Percentiles rank a stretch among this genome's conserved stretches.
Conservation (phyloP, 2,888 invertebrate genomes). For the Linnaemya vulpina region DNA sequence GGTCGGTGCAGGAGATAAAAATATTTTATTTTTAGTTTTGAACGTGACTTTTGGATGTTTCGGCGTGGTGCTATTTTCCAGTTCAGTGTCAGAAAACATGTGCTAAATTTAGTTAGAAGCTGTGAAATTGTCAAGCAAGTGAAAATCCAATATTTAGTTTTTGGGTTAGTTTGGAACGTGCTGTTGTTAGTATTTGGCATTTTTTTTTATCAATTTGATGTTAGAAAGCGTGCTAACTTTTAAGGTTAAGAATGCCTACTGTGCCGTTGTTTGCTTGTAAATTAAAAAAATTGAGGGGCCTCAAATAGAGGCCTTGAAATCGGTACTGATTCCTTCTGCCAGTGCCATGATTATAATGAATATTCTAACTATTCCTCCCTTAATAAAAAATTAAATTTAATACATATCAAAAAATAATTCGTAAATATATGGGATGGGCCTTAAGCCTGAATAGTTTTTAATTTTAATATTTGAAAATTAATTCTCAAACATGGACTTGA, state of each 20-base stretch:
- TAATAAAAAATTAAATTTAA: no score
- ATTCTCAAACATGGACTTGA: no score
- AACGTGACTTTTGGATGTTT: conserved; percentile 10
- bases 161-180: conserved; percentile 9
- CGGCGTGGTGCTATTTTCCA: not conserved
- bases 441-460: no score
- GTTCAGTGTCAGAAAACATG: conserved; percentile 8
- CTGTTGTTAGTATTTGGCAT: not conserved
- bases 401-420: no score
- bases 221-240: not conserved
- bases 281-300: no score
- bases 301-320: no score
- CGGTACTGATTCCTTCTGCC: no score
- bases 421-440: no score
- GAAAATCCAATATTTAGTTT: not conserved
- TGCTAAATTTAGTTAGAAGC: conserved; percentile 16
- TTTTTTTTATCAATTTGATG: not conserved
- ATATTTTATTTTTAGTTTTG: not conserved
- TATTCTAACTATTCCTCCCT: no score
- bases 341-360: no score
- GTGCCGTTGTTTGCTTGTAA: not conserved
- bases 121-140: not conserved
- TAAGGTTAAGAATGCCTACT: not conserved
- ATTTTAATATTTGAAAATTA: no score
- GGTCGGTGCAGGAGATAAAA: conserved; percentile 20